Percentiles rank a stretch among this genome's conserved stretches.
Evolutionary conservation across 2,113 vertebrate genomes (phyloP).

Genomic region (Oncorhynchus kisutch): DNA sequence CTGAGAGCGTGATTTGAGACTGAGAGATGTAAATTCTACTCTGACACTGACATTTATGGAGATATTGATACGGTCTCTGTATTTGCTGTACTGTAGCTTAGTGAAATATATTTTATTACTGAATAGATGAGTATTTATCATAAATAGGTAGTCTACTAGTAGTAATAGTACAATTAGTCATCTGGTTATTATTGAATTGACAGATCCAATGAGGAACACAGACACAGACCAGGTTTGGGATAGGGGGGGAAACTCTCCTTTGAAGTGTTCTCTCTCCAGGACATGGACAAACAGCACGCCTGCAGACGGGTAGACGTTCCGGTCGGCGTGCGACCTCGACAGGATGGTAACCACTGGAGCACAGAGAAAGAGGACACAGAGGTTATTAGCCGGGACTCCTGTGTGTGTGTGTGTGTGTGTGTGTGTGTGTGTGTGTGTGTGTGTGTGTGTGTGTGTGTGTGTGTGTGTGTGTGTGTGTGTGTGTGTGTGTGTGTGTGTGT

Average conservation of each 20-base stretch:
- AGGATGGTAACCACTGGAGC: slow-evolving; percentile 90
- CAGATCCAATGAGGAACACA: slow-evolving; percentile 12
- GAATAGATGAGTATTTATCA: background rate
- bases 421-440: background rate
- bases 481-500: no score
- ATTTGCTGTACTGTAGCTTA: background rate
- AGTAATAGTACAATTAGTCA: background rate
- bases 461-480: no score
- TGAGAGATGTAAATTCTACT: no score
- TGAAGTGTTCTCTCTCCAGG: slow-evolving; percentile 96
- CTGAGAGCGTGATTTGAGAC: no score
- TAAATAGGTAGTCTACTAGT: background rate
- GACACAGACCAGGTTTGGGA: slow-evolving; percentile 84
- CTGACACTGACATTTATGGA: background rate
- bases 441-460: background rate
- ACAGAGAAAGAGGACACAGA: slow-evolving; percentile 47
- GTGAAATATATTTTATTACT: background rate
- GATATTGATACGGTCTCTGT: no score
- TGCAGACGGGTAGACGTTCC: slow-evolving; percentile 93
- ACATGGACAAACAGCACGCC: slow-evolving; percentile 98
- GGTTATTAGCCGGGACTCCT: slow-evolving; percentile 16
- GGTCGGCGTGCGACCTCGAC: slow-evolving; percentile 89
- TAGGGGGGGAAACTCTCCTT: slow-evolving; percentile 97
- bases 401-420: no score
- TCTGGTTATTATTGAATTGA: background rate